Conservation (phyloP, 2,888 invertebrate genomes). For the Polydrusus cervinus region DNA sequence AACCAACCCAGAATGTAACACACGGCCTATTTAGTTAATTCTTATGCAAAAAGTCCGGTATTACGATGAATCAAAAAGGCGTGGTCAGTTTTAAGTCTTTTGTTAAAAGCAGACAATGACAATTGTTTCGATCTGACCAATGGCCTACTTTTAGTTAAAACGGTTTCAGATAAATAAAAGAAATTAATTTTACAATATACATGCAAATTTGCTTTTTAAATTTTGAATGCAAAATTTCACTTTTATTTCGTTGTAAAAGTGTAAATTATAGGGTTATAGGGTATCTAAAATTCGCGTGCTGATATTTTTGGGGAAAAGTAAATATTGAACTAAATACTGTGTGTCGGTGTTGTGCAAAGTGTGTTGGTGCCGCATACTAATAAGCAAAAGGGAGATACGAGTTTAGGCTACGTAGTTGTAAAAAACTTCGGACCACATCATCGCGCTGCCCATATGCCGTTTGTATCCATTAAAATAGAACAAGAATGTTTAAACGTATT, state of each 20-base stretch:
- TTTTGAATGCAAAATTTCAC: conserved; percentile 26
- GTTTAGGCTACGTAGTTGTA: no score
- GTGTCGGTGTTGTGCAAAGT: no score
- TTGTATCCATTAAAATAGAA: no score
- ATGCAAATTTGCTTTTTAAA: not conserved
- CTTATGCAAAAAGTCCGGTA: conserved; percentile 45
- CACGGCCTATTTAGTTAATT: conserved; percentile 45
- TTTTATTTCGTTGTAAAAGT: not conserved
- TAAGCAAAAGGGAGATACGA: no score
- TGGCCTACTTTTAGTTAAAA: conserved; percentile 42
- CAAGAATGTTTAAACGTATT: no score
- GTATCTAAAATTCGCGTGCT: not conserved
- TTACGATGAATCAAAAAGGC: conserved; percentile 44
- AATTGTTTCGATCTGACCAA: conserved; percentile 44
- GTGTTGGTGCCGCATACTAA: no score
- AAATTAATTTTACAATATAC: conserved; percentile 19
- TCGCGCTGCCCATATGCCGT: no score
- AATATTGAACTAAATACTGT: no score
- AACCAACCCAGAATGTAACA: conserved; percentile 35
- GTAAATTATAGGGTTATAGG: conserved; percentile 9
- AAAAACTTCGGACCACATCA: no score
- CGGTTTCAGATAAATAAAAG: conserved; percentile 24
- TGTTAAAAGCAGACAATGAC: conserved; percentile 29
- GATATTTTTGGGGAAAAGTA: not conserved
- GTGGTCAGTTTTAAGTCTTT: conserved; percentile 31